Conservation (phyloP, 2,113 vertebrate genomes). For the Sialia sialis region DNA sequence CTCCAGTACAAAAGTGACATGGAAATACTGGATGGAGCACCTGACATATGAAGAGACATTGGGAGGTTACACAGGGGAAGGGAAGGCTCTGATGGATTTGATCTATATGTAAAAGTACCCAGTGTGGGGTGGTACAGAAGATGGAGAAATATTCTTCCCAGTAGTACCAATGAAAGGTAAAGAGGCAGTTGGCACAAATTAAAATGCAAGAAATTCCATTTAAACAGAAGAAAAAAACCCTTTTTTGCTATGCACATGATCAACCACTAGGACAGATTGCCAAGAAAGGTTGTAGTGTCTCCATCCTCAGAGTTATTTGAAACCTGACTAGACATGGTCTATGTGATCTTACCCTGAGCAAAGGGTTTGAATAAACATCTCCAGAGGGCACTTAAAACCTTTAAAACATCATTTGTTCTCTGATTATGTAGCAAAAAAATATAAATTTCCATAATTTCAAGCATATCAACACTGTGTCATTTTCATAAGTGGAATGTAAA, state of each 20-base stretch:
- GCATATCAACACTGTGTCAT: background rate
- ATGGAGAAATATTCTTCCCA: background rate
- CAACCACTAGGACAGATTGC: background rate
- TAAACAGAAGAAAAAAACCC: background rate
- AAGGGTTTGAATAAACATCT: background rate
- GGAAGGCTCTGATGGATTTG: background rate
- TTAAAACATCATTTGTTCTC: background rate
- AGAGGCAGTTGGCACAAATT: background rate
- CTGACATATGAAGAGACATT: background rate
- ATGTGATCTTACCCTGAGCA: background rate
- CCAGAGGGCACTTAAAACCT: background rate
- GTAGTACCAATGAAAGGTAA: background rate
- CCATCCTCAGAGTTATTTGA: background rate
- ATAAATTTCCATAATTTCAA: background rate
- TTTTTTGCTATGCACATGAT: background rate
- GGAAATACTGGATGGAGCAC: background rate
- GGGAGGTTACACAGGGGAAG: background rate
- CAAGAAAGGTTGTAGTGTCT: background rate
- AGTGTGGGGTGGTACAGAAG: background rate
- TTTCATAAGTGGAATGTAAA: background rate
- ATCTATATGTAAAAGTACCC: background rate
- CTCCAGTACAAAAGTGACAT: background rate
- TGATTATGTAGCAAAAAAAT: background rate
- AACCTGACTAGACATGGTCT: background rate
- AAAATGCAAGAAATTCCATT: background rate